Conservation (phyloP, 2,888 invertebrate genomes). For the Periphyllus acericola region DNA sequence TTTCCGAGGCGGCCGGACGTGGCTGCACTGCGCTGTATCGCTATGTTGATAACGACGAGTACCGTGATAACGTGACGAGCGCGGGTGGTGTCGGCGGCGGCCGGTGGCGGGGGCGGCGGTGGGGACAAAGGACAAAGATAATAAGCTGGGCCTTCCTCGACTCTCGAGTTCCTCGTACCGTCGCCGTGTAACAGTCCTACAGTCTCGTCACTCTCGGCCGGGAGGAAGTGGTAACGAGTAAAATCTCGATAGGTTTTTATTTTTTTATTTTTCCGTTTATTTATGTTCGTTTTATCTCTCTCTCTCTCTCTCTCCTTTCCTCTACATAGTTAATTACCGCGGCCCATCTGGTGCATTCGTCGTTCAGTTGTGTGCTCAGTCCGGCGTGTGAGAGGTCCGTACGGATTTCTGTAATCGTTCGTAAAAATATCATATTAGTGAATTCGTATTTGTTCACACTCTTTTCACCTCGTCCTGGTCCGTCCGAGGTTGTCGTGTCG, state of each 20-base stretch:
- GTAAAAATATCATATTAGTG: too few species aligned
- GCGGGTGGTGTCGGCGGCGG: neutral
- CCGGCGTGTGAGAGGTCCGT: neutral
- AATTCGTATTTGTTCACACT: neutral
- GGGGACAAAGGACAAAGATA: constrained; percentile 19
- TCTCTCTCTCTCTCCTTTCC: too few species aligned
- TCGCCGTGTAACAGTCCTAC: too few species aligned
- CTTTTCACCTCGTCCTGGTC: neutral
- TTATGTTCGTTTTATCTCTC: neutral
- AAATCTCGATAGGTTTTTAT: neutral
- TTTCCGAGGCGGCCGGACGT: neutral
- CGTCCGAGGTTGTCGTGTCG: neutral
- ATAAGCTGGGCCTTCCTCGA: neutral
- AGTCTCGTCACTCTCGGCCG: neutral
- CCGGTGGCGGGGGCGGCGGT: neutral
- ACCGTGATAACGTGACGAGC: neutral
- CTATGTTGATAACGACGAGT: neutral
- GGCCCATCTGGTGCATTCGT: constrained; percentile 1
- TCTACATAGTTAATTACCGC: constrained; percentile 45
- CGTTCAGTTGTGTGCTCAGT: neutral
- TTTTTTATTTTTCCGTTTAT: neutral
- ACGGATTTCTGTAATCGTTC: neutral
- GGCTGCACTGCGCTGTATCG: constrained; percentile 22
- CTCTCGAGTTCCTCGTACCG: too few species aligned
- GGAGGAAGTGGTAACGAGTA: constrained; percentile 50